Conservation (phyloP, 2,888 invertebrate genomes). For the Drosophila anomelani region DNA sequence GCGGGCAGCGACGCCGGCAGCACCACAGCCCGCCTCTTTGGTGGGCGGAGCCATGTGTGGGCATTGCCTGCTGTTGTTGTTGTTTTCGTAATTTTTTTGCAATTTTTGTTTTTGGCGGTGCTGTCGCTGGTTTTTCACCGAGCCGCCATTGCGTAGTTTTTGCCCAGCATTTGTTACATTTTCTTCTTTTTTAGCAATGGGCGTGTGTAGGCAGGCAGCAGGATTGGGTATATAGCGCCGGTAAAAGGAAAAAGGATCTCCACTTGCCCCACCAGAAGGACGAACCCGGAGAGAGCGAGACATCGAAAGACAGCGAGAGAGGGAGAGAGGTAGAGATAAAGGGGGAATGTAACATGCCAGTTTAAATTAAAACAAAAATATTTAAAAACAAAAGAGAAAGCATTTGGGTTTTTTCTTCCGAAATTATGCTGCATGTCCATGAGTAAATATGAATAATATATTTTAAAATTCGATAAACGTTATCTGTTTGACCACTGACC, state of each 20-base stretch:
- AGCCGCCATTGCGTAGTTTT: slow-evolving; percentile 76
- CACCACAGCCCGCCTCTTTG: slow-evolving; percentile 33
- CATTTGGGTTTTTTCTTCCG: neutral
- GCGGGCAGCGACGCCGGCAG: slow-evolving; percentile 15
- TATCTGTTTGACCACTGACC: slow-evolving; percentile 27
- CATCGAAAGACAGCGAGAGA: neutral
- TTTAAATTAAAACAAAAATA: slow-evolving; percentile 22
- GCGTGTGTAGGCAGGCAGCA: slow-evolving; percentile 72
- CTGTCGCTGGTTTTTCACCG: slow-evolving; percentile 49
- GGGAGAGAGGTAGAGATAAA: too few species aligned
- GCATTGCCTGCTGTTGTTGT: slow-evolving; percentile 43
- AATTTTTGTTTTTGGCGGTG: slow-evolving; percentile 27
- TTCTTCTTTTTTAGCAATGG: slow-evolving; percentile 71
- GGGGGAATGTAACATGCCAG: slow-evolving; percentile 14
- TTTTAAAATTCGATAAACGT: slow-evolving; percentile 31
- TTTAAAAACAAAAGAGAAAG: neutral
- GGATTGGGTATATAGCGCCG: slow-evolving; percentile 31
- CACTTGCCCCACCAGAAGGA: neutral
- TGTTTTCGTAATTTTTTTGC: slow-evolving; percentile 5
- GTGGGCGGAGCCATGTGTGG: slow-evolving; percentile 74
- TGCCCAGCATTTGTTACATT: slow-evolving; percentile 61
- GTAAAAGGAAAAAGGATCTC: slow-evolving; percentile 2
- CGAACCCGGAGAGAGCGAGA: neutral
- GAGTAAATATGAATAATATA: slow-evolving; percentile 36
- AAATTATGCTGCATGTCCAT: slow-evolving; percentile 32